phyloP scores from a whole-genome alignment of 2,888 invertebrate genomes.

The Odontocerum albicorne region DNA sequence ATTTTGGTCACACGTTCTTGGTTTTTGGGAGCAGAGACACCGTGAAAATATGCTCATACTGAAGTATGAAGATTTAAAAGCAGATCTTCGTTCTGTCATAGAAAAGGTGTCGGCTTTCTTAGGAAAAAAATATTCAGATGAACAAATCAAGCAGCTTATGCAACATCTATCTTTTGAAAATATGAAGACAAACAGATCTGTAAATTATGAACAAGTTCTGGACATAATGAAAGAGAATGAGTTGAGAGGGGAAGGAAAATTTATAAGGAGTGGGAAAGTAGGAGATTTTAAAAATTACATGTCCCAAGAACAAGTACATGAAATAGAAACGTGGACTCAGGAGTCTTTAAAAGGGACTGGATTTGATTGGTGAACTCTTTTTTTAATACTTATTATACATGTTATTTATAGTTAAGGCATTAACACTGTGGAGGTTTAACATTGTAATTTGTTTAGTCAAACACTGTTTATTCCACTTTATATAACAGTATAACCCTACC shows the following conservation, averaged over 20 bases:
- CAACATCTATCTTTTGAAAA: constrained; percentile 61
- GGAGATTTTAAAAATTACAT: constrained; percentile 48
- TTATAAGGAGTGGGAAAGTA: constrained; percentile 52
- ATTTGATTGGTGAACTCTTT: too few species aligned
- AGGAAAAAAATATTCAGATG: constrained; percentile 47
- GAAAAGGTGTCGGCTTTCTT: constrained; percentile 55
- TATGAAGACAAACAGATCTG: constrained; percentile 59
- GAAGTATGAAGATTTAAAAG: constrained; percentile 42
- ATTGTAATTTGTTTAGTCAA: too few species aligned
- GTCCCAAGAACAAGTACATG: constrained; percentile 42
- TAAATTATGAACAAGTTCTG: constrained; percentile 53
- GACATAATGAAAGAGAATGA: constrained; percentile 44
- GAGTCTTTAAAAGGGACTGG: constrained; percentile 21
- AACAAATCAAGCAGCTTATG: constrained; percentile 49
- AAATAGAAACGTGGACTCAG: constrained; percentile 52
- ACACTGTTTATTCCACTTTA: too few species aligned
- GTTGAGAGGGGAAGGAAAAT: constrained; percentile 44
- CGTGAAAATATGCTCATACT: constrained; percentile 42
- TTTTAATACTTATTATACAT: too few species aligned
- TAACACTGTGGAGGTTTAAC: too few species aligned
- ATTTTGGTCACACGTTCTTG: constrained; percentile 42
- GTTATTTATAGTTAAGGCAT: too few species aligned
- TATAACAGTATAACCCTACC: too few species aligned
- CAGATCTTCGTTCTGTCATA: constrained; percentile 55
- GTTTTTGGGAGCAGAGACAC: constrained; percentile 41